Evolutionary conservation across 2,113 vertebrate species (phyloP), one percentile per base, ranked within the genome.

Genomic region (Herpetotheres cachinnans): DNA sequence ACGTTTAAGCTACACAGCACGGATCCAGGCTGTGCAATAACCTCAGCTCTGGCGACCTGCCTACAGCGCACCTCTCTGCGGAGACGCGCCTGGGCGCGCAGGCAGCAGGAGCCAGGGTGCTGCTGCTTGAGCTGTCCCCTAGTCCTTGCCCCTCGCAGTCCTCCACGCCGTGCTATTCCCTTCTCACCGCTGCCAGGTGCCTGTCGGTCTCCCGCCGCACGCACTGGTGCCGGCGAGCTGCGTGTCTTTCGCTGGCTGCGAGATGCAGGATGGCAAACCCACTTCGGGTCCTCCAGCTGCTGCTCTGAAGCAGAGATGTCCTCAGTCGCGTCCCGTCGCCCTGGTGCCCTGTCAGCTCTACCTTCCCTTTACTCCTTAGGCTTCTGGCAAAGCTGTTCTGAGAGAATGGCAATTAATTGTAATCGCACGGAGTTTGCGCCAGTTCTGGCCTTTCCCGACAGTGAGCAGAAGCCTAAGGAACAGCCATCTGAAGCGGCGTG

Each of bases 1-100:
- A 36, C 1, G 7, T 17, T 32, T 8, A 46, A 58, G 62, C 19
- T 49, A 19, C 11, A 1, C 12, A 15, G 30, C 1, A 1, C 7
- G 29, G 44, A 9, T 17, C 17, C 40, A 38, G 18, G 40, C 50
- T 47, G 22, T 34, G n/a, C 4, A 10, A 10, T 13, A 21, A 54
- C 27, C 63, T 27, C 36, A 32, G 67, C 66, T 46, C 66, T 63
- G 85, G 16, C 50, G 55, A 50, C 6, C 32, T 62, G 49, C 46
- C 66, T 16, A 3, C 59, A 38, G 69, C 4, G 29, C 36, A 40
- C 7, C 47, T 38, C 8, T 11, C 69, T 49, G 69, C 34, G 47
- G 77, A 70, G n/a, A n/a, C n/a, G n/a, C n/a, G n/a, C n/a, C 63
- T 34, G 13, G 7, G 13, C 2, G 3, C 16, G 58, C 52, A 9